Percentiles rank a stretch among this genome's conserved stretches.
These are phyloP conservation scores for Azorinus chamasolen DNA, from an alignment of 2,888 invertebrate species.

Conservation along the genomic window DNA sequence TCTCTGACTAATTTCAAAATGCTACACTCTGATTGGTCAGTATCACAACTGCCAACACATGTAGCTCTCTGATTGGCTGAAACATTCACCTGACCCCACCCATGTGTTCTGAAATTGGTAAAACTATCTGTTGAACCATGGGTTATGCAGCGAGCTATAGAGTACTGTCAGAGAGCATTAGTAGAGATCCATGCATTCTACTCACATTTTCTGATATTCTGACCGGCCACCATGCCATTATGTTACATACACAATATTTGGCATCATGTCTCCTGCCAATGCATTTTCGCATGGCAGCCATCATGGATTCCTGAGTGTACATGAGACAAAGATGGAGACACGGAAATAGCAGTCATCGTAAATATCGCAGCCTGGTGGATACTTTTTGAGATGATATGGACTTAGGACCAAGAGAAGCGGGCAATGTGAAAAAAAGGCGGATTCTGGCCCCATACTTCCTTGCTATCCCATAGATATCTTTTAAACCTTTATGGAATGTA, in stretches of 20 bases:
- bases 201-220: conserved; percentile 51
- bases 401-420: conserved; percentile 8
- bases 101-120: conserved; percentile 82
- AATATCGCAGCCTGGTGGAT: not conserved
- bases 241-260: conserved; percentile 49
- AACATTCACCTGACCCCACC: conserved; percentile 69
- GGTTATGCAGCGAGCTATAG: conserved; percentile 55
- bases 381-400: not conserved
- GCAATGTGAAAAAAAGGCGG: conserved; percentile 7
- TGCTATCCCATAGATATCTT: conserved; percentile 94
- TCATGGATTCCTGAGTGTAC: conserved; percentile 66
- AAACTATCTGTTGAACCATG: conserved; percentile 76
- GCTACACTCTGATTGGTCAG: conserved; percentile 63
- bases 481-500: conserved; percentile 95
- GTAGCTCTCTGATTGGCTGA: conserved; percentile 76
- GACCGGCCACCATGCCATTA: conserved; percentile 47
- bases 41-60: conserved; percentile 51
- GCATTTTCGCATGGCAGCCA: conserved; percentile 43
- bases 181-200: conserved; percentile 63
- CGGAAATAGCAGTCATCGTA: conserved; percentile 33
- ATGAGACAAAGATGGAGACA: conserved; percentile 63
- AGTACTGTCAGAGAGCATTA: conserved; percentile 67
- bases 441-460: conserved; percentile 94
- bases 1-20: conserved; percentile 67
- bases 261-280: conserved; percentile 17